Evolutionary conservation across 2,113 vertebrate genomes (phyloP).

Genomic region (Verasper variegatus): DNA sequence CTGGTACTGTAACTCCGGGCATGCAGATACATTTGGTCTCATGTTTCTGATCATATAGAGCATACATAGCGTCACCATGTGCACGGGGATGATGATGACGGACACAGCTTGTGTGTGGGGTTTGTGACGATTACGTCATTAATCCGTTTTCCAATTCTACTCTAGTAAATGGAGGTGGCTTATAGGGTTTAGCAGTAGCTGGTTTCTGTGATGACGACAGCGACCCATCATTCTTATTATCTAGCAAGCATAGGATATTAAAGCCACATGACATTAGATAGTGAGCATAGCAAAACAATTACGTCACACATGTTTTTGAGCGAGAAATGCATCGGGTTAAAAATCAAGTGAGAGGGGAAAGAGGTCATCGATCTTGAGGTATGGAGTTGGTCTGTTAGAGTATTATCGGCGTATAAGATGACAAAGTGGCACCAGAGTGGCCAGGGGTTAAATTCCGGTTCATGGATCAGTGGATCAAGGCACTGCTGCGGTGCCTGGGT

Average conservation of each 20-base stretch:
- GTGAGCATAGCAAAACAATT: not conserved
- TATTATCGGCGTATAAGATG: not conserved
- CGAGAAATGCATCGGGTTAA: not conserved
- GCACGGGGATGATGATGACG: slow-evolving; percentile 13
- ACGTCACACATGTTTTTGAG: not conserved
- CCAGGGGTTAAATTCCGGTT: slow-evolving; percentile 27
- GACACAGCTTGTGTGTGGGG: not conserved
- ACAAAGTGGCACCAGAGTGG: not conserved
- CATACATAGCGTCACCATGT: slow-evolving; percentile 4
- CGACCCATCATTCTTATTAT: not conserved
- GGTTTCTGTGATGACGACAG: slow-evolving; percentile 1
- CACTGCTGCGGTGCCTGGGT: not conserved
- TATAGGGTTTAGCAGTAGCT: slow-evolving; percentile 3
- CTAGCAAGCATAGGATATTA: not conserved
- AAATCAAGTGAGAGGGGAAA: slow-evolving; percentile 3
- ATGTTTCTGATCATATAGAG: not conserved
- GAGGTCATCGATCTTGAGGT: not conserved
- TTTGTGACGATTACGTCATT: slow-evolving; percentile 33
- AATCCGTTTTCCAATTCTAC: slow-evolving; percentile 45
- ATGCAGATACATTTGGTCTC: not conserved
- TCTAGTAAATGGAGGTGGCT: not conserved
- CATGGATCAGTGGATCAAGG: slow-evolving; percentile 27
- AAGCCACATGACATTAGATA: not conserved
- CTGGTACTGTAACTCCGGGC: not conserved
- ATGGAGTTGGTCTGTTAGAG: not conserved